Evolutionary conservation across 2,113 vertebrate species (phyloP), one percentile per base, ranked within the genome.

Genomic region (Embiotoca jacksoni): DNA sequence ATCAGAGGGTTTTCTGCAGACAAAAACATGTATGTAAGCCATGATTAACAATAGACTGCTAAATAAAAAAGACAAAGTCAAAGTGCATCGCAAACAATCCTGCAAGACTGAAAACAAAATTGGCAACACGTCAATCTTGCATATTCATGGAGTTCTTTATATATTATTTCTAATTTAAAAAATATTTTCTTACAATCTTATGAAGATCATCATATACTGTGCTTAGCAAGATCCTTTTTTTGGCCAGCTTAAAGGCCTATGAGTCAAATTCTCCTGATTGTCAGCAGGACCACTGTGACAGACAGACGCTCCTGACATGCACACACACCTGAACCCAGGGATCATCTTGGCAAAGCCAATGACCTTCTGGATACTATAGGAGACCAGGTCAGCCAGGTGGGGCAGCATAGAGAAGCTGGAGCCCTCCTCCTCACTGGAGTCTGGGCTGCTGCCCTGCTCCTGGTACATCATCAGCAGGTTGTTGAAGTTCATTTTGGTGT

Each of bases 291-390:
- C 31, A 31, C 3, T 15, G 14, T 31, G 31, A 36, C 47, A 39
- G 10, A 64, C 33, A 1, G 4, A 41, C 4, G 52, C 14, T 23
- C 23, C 30, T 15, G 1, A n/a, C 23, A 11, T 7, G 6, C 7
- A 31, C 15, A 63, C n/a, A 59, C 32, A 99, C 98, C 96, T 98
- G 95, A 99, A 99, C 0, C 98, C 98, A 0, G 98, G 98, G 86
- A 99, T 98, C 97, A 97, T 98, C 88, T 99, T 99, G 83, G 98
- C 98, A 80, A 99, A 99, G 80, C 97, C 96, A 0, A 99, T 97
- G 69, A 99, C 97, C 88, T 99, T 99, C 91, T 99, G 97, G 71
- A 99, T 99, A 91, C 98, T 99, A 88, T 99, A 99, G 89, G 97
- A 98, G 85, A 99, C 97, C 84, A 99, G 94, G 87, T 99, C 98